Conservation (phyloP, 2,888 invertebrate genomes). For the Torymus auratus region DNA sequence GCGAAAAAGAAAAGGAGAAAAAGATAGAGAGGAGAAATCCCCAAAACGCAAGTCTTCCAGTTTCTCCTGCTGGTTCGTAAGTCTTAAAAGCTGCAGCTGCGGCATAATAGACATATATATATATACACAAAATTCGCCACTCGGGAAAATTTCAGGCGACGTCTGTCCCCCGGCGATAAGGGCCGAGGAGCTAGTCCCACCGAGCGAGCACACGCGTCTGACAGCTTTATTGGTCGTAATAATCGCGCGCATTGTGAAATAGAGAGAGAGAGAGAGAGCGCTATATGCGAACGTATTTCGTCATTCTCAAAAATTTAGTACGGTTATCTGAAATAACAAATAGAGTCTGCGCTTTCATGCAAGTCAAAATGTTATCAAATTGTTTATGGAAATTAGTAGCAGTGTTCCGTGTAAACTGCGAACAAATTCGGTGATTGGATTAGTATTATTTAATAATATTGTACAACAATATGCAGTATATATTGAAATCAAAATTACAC, state of each 20-base stretch:
- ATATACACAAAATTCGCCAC: slow-evolving; percentile 27
- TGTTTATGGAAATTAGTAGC: too few species aligned
- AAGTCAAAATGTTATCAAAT: too few species aligned
- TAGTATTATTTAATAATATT: too few species aligned
- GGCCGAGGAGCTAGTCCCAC: slow-evolving; percentile 30
- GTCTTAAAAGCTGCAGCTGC: slow-evolving; percentile 55
- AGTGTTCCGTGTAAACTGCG: too few species aligned
- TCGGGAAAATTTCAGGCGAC: slow-evolving; percentile 44
- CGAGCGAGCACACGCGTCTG: slow-evolving; percentile 30
- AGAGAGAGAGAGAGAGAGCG: not conserved
- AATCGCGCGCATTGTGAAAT: slow-evolving; percentile 42
- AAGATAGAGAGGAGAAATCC: too few species aligned
- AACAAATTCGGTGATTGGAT: too few species aligned
- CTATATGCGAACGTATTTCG: not conserved
- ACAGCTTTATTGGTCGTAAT: slow-evolving; percentile 64
- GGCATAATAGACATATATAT: slow-evolving; percentile 46
- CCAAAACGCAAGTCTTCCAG: too few species aligned
- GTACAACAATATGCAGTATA: too few species aligned
- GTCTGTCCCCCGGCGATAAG: slow-evolving; percentile 64
- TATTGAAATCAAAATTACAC: too few species aligned
- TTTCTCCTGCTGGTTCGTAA: too few species aligned
- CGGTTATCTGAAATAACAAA: not conserved
- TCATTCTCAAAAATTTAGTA: slow-evolving; percentile 16
- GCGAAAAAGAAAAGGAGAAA: too few species aligned
- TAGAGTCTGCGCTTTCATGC: not conserved